Evolutionary conservation across 2,113 vertebrate genomes (phyloP), one percentile per base, ranked within the genome.

Genomic region (Neotoma lepida): DNA sequence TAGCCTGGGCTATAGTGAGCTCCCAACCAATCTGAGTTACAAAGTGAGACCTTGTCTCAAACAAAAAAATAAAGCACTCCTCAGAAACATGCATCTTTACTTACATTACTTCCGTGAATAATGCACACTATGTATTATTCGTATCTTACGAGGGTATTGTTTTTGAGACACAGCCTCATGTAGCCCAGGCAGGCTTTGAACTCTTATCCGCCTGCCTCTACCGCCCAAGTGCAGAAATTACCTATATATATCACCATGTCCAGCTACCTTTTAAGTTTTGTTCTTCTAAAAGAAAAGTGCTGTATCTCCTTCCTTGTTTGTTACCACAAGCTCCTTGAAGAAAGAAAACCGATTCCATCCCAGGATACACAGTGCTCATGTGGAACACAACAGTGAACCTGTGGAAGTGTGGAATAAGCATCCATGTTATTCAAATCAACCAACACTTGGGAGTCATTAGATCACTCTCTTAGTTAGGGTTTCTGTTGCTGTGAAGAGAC

Each of bases 231-330:
- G 4, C 64, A 70, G 46, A 49, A 24, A 54, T 87, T 70, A 71
- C 33, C 4, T 15, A 22, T 17, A 51, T 49, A 46, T 51, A 44
- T 24, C 44, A 70, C 63, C 1, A 15, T 70, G 46, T 44, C 46
- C 64, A 15, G 22, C 63, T 54, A 54, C 66, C 33, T 68, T 70
- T 22, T 86, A 44, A 30, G 39, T 85, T 85, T 58, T 56, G 51
- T 56, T 56, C 39, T 82, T 82, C 78, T 61, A 82, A 82, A 84
- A 84, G 58, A 58, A 63, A 84, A 84, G 56, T 84, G 80, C n/a
- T 39, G 4, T 63, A 63, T 44, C 39, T 63, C 56, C 80, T 82
- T 41, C 51, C 39, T 61, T 63, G 78, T 61, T 58, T 82, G 56
- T 84, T 84, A 44, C 28, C 56, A 63, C 26, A 84, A 39, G 56